phyloP scores from a whole-genome alignment of 2,888 invertebrate species.

The Cephonodes hylas region DNA sequence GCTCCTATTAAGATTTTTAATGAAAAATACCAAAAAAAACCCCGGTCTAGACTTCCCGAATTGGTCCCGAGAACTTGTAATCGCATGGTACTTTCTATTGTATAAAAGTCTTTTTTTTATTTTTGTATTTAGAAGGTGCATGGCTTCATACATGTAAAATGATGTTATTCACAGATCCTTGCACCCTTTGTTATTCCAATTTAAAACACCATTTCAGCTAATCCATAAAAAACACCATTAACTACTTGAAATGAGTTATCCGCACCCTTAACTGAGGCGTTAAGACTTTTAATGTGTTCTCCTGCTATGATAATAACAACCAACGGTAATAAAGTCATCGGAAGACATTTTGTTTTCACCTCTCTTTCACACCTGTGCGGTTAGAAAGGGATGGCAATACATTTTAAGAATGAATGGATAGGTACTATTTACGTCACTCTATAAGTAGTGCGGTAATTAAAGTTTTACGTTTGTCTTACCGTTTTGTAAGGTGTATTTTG shows the following conservation, averaged over 20 bases:
- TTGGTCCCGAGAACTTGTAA: too few relatives aligned
- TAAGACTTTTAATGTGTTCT: constrained; percentile 39
- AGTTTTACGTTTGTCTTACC: constrained; percentile 30
- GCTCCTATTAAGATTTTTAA: too few relatives aligned
- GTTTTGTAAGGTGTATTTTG: constrained; percentile 24
- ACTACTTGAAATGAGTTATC: constrained; percentile 32
- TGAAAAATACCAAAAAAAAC: too few relatives aligned
- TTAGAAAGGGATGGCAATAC: constrained; percentile 34
- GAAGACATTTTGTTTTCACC: constrained; percentile 32
- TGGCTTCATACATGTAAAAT: background rate
- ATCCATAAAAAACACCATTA: constrained; percentile 24
- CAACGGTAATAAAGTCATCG: constrained; percentile 24
- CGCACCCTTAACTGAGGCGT: constrained; percentile 29
- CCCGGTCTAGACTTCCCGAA: too few relatives aligned
- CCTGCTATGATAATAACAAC: constrained; percentile 16
- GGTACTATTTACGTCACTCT: constrained; percentile 46
- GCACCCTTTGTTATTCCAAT: constrained; percentile 7
- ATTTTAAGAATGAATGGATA: constrained; percentile 46
- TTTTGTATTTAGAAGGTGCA: too few relatives aligned
- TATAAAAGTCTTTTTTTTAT: too few relatives aligned
- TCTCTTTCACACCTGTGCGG: constrained; percentile 39
- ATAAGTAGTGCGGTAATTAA: constrained; percentile 46
- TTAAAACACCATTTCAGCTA: constrained; percentile 11
- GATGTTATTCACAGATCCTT: background rate
- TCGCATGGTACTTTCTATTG: too few relatives aligned